Base-by-base conservation (phyloP, 2,113 vertebrate species). In the Hemicordylus capensis region DNA sequence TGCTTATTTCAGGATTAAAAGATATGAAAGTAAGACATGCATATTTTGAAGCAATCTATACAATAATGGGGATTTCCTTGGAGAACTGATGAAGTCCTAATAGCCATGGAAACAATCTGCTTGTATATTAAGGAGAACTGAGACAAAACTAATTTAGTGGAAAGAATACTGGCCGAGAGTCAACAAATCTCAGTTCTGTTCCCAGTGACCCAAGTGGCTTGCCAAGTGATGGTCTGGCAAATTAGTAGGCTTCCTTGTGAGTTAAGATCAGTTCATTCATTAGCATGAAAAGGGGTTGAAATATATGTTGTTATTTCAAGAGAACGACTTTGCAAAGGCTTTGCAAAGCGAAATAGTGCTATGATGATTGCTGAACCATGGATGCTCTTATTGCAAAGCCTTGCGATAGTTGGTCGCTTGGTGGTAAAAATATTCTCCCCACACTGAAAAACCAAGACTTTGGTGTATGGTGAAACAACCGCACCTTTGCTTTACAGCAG, bases 131-230 rank as follows among this genome's bases (percentile, higher is more conserved):
- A 76, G n/a, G 61, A 76, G 59, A 84, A 76, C 46, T 37, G 73
- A 84, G 61, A 84, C n/a, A 76, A 66, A 76, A 76, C 4, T 76
- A 56, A 76, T 83, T 83, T 76, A 83, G 31, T 64, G 70, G 70
- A 64, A 64, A 83, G 31, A 63, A 64, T 63, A 28, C n/a, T 63
- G 44, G 14, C 42, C 15, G 81, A n/a, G 31, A 64, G 59, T 56
- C 70, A 83, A 26, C 28, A 26, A 59, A 61, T 44, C 31, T n/a
- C 12, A 42, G 34, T 37, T 81, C 34, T 42, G 39, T 54, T 51
- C 54, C 3, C 9, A 51, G 9, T 8, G 2, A 66, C 63, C 44
- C 46, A 76, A 26, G 39, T 39, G 48, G 61, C 61, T 83, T 37
- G 34, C 56, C 54, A 66, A 31, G 42, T 58, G 34, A 31, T 39